Evolutionary conservation across 1,140 invertebrate species (phyloP), one percentile per base, ranked within the genome.

Genomic region (Aphelenchoides fujianensis): DNA sequence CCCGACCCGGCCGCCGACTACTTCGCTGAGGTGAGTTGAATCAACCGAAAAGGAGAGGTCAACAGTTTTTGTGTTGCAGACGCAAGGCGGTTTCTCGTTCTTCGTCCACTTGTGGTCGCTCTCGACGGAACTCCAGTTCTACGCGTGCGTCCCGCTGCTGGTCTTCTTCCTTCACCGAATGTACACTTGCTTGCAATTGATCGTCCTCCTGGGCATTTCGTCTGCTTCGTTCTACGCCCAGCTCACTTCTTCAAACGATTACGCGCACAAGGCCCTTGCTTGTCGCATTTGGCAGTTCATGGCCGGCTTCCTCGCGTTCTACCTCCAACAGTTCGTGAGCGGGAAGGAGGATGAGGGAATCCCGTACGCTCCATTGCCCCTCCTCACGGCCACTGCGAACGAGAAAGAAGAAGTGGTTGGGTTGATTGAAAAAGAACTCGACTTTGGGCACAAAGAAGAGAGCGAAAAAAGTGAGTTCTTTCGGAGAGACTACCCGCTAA

Each of bases 71-170:
- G n/a, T n/a, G n/a, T n/a, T n/a, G n/a, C 34, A 59, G 55, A 23
- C 7, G 12, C 23, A 5, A 59, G 55, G 23, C 5, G 5, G 19
- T 7, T 59, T 30, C 19, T 5, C 12, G 5, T 59, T 59, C 34
- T 59, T 59, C 19, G 55, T 59, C 7, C 55, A 59, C 34, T 59
- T 59, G 55, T 59, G 55, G 55, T 59, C 55, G 5, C 23, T 59
- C 5, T 7, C 5, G 5, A 5, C 5, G 27, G 55, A 59, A 59
- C 23, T 59, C 5, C 55, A 59, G 19, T 59, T 59, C 7, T 59
- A 59, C 34, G 28, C 34, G 55, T 7, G 28, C 34, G 55, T 59
- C 7, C 55, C 55, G 55, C 34, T 59, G 28, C 5, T 59, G 28
- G 34, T 19, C 5, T 23, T 59, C 5, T 5, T 59, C 34, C 55